A percentile compares a stretch with the other conserved stretches of the same genome.
These are phyloP conservation scores for Vespertilio murinus DNA, from an alignment of 2,797 vertebrate genomes.

Conservation along the genomic window DNA sequence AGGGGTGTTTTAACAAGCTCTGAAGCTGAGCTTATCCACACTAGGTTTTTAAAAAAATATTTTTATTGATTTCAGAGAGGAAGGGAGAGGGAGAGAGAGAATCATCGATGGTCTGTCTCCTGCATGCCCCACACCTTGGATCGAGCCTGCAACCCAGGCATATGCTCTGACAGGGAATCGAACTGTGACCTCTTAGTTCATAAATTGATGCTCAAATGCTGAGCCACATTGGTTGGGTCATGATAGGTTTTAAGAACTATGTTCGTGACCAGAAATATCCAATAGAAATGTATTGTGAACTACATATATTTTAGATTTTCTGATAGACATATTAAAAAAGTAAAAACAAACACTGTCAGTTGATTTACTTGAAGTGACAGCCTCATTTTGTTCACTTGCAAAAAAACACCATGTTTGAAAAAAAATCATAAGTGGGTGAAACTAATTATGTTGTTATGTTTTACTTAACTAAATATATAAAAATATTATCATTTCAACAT, in stretches of 20 bases:
- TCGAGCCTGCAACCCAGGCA: no score
- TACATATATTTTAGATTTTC: background rate
- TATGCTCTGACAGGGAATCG: no score
- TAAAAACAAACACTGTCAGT: background rate
- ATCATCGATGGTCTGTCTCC: no score
- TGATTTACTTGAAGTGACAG: slow-evolving; percentile 17
- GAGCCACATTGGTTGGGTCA: background rate
- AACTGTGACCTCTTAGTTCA: no score
- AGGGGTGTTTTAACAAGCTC: background rate
- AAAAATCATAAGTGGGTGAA: background rate
- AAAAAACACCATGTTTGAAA: slow-evolving; percentile 2
- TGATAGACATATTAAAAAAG: background rate
- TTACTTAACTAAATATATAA: slow-evolving; percentile 3
- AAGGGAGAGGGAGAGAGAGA: no score
- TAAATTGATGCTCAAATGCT: no score
- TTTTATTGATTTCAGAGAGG: no score
- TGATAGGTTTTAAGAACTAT: background rate
- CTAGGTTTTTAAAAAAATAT: background rate
- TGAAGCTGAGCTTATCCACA: background rate
- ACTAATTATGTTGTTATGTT: background rate
- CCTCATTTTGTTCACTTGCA: background rate
- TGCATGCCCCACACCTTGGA: no score
- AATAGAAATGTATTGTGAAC: background rate
- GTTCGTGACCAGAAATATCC: background rate
- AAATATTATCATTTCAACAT: slow-evolving; percentile 2